These are phyloP conservation scores for Argyresthia albistria DNA, from an alignment of 2,888 invertebrate species.

Conservation along the genomic window DNA sequence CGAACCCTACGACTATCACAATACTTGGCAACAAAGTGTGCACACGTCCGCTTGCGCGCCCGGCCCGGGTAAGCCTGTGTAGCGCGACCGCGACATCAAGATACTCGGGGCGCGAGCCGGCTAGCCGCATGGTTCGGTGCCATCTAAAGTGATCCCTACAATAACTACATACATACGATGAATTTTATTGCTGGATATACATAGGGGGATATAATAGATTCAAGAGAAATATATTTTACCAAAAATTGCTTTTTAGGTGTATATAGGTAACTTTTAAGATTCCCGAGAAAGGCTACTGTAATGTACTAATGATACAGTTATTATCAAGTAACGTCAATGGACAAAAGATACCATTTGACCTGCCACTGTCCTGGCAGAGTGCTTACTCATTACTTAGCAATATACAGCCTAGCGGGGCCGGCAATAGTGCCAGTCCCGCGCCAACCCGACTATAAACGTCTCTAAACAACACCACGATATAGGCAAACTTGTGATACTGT, in stretches of 20 bases:
- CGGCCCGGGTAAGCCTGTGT: background rate
- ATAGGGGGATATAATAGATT: slow-evolving; percentile 66
- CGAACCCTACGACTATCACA: slow-evolving; percentile 58
- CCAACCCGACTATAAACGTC: slow-evolving; percentile 52
- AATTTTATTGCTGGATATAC: slow-evolving; percentile 70
- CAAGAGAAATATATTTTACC: slow-evolving; percentile 69
- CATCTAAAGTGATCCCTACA: slow-evolving; percentile 56
- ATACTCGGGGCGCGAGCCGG: slow-evolving; percentile 8
- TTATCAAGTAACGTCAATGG: slow-evolving; percentile 71
- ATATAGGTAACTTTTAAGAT: slow-evolving; percentile 72
- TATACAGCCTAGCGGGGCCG: slow-evolving; percentile 52
- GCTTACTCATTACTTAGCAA: slow-evolving; percentile 62
- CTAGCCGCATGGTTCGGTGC: slow-evolving; percentile 25
- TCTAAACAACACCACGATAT: slow-evolving; percentile 59
- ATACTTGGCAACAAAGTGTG: slow-evolving; percentile 35
- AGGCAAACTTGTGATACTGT: slow-evolving; percentile 64
- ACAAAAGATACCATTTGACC: slow-evolving; percentile 70
- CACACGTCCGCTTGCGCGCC: slow-evolving; percentile 6
- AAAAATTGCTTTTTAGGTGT: slow-evolving; percentile 64
- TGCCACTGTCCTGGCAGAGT: slow-evolving; percentile 60
- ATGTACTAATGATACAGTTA: slow-evolving; percentile 73
- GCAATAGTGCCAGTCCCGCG: slow-evolving; percentile 29
- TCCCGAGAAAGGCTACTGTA: slow-evolving; percentile 70
- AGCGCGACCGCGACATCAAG: background rate
- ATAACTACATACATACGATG: slow-evolving; percentile 40